Conservation (phyloP, 2,113 vertebrate species). For the Rallus limicola region DNA sequence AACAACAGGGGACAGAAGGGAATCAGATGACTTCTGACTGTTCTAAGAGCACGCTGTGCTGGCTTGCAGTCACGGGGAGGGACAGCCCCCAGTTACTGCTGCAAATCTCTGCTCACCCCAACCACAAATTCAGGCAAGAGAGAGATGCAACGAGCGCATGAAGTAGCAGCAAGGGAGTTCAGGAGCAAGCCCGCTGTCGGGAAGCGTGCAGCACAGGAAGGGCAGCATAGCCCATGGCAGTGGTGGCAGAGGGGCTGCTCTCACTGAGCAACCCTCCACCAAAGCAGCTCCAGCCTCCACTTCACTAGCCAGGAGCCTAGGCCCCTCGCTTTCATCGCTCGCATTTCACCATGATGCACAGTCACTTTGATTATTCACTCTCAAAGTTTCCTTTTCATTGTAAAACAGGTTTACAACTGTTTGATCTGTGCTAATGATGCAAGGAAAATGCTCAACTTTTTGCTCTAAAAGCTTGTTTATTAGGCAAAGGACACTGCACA, state of each 20-base stretch:
- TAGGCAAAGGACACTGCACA: background rate
- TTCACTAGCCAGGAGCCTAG: background rate
- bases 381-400: background rate
- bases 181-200: background rate
- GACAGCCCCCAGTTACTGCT: background rate
- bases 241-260: no score
- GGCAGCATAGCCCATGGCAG: no score
- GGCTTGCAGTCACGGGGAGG: background rate
- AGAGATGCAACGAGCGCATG: accelerated
- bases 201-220: accelerated
- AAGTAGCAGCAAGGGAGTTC: accelerated
- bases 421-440: background rate
- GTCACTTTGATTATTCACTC: background rate
- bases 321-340: background rate
- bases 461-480: background rate
- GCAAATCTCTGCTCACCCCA: background rate
- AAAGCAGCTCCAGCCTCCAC: background rate
- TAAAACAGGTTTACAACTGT: background rate
- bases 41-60: background rate
- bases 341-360: accelerated
- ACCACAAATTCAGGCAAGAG: background rate
- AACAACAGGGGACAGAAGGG: background rate
- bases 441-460: background rate
- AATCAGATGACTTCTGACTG: background rate
- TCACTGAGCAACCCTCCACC: background rate